phyloP scores from a whole-genome alignment of 1,140 invertebrate genomes.

The Drosophila pachea region DNA sequence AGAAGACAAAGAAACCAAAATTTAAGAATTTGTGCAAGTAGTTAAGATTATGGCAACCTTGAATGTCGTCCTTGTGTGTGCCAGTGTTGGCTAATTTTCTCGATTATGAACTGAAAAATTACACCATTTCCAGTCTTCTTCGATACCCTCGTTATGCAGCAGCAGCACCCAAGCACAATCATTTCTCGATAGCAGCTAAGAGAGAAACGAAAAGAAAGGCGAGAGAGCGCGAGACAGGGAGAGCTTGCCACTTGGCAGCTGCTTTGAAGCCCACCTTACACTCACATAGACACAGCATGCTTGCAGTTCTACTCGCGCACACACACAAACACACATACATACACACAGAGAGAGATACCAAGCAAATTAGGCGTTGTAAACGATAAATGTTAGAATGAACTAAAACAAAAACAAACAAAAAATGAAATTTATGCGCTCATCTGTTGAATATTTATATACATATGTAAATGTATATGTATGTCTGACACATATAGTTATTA shows the following conservation, averaged over 20 bases:
- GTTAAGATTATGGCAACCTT: slow-evolving; percentile 5
- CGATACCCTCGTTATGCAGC: not conserved
- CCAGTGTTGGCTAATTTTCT: slow-evolving; percentile 14
- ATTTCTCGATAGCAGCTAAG: slow-evolving; percentile 54
- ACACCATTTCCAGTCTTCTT: not conserved
- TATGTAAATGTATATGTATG: slow-evolving; percentile 66
- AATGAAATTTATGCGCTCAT: slow-evolving; percentile 74
- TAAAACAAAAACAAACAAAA: slow-evolving; percentile 42
- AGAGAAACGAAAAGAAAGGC: not conserved
- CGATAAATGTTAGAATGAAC: slow-evolving; percentile 30
- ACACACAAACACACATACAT: slow-evolving; percentile 33
- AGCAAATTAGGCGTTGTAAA: slow-evolving; percentile 31
- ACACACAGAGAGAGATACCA: slow-evolving; percentile 1
- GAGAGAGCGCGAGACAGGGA: not conserved
- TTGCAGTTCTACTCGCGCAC: slow-evolving; percentile 28
- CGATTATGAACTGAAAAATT: not conserved
- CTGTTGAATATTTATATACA: slow-evolving; percentile 67
- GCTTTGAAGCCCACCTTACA: slow-evolving; percentile 73
- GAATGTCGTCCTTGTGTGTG: slow-evolving; percentile 6
- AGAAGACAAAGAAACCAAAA: slow-evolving; percentile 39
- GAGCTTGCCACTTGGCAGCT: slow-evolving; percentile 31
- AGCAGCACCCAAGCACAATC: slow-evolving; percentile 31
- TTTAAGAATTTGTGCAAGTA: slow-evolving; percentile 28
- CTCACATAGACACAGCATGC: slow-evolving; percentile 29
- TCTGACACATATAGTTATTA: slow-evolving; percentile 61